Evolutionary conservation across 2,113 vertebrate genomes (phyloP), one percentile per base, ranked within the genome.

Genomic region (Shinisaurus crocodilurus): DNA sequence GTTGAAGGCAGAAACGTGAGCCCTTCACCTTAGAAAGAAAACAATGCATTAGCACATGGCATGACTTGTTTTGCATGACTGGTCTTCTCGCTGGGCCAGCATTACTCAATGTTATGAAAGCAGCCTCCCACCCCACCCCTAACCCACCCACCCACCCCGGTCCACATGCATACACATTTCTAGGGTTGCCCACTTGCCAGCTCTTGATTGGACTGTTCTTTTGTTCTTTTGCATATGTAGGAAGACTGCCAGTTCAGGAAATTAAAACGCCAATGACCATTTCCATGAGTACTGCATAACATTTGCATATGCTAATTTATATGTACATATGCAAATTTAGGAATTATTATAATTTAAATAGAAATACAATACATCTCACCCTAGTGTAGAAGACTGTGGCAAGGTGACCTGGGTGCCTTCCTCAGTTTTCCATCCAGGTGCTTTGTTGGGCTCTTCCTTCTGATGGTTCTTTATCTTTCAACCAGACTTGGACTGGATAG

Each of bases 1-100:
- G 69, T 48, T 90, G 57, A 70, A 92, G 32, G 3, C 54, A 87
- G 57, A 88, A 94, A 18, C 72, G 72, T 91, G 3, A 54, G 16
- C 65, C 13, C 29, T 37, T 81, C 27, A 25, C 12, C 27, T 32
- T 6, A 69, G 60, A 82, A 0, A 37, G 15, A 40, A 74, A 54
- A 34, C 2, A 40, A 15, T 43, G 20, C 29, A 50, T 16, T 72
- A 12, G 43, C 10, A 43, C 43, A 0, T 23, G 43, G 40, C 23
- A 18, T 15, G 15, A 7, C 29, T 88, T 83, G 6, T 27, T 12
- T 45, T n/a, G 12, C 18, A 54, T 20, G 32, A 72, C 32, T 72
- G 34, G 18, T 23, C 54, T 60, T 89, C 50, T 9, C 63, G 54
- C 45, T 27, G 43, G 3, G 45, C 13, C 82, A 63, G 18, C 8